phyloP scores from a whole-genome alignment of 2,113 vertebrate genomes.

The Solea solea region DNA sequence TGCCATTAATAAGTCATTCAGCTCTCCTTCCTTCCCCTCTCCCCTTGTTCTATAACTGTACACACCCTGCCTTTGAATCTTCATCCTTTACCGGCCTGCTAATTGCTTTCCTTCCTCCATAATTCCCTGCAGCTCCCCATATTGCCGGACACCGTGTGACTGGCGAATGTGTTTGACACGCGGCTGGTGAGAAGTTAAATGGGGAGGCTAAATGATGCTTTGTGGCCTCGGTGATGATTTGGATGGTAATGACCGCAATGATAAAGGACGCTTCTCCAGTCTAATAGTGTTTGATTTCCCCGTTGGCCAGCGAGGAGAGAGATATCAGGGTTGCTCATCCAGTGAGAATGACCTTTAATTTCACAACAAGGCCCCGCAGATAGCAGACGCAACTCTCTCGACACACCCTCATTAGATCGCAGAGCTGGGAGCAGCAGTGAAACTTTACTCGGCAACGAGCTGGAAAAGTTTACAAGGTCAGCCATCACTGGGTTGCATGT shows the following conservation, averaged over 20 bases:
- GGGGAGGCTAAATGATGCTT: slow-evolving; percentile 69
- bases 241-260: slow-evolving; percentile 70
- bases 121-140: slow-evolving; percentile 57
- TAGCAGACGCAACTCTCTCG: slow-evolving; percentile 46
- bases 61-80: slow-evolving; percentile 60
- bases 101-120: slow-evolving; percentile 74
- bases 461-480: slow-evolving; percentile 75
- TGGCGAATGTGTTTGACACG: slow-evolving; percentile 62
- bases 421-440: slow-evolving; percentile 50
- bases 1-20: slow-evolving; percentile 70
- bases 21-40: slow-evolving; percentile 42
- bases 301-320: slow-evolving; percentile 58
- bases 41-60: slow-evolving; percentile 55
- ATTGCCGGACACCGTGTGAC: slow-evolving; percentile 70
- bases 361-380: slow-evolving; percentile 75
- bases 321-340: slow-evolving; percentile 74
- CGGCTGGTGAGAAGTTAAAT: slow-evolving; percentile 71
- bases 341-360: slow-evolving; percentile 79
- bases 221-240: slow-evolving; percentile 70
- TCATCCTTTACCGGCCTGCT: slow-evolving; percentile 53
- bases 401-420: slow-evolving; percentile 70
- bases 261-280: slow-evolving; percentile 71
- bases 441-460: slow-evolving; percentile 70
- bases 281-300: slow-evolving; percentile 81
- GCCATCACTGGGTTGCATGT: slow-evolving; percentile 24